These are phyloP conservation scores for Triplophysa dalaica DNA, from an alignment of 2,113 vertebrate genomes.

Conservation along the genomic window DNA sequence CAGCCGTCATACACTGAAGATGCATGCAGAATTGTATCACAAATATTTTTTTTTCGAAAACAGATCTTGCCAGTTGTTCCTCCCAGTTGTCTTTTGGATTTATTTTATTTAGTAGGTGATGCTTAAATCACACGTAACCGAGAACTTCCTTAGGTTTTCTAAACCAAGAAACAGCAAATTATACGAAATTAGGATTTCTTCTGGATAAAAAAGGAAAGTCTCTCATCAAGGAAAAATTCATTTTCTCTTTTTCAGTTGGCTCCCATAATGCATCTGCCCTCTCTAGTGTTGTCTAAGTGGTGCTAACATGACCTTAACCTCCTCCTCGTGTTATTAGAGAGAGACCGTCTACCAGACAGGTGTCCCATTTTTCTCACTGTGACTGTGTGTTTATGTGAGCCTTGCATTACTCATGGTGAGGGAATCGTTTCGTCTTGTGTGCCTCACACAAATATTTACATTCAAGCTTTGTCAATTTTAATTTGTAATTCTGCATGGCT, in stretches of 20 bases:
- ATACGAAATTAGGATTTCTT: too few relatives aligned
- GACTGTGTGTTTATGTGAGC: background rate
- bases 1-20: background rate
- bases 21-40: background rate
- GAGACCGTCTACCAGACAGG: conserved; percentile 15
- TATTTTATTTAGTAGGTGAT: too few relatives aligned
- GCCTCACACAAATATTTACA: conserved; percentile 28
- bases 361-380: conserved; percentile 15
- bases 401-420: background rate
- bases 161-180: too few relatives aligned
- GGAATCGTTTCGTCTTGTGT: conserved; percentile 8
- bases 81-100: too few relatives aligned
- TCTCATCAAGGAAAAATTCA: background rate
- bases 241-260: background rate
- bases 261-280: background rate
- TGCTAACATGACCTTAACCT: conserved; percentile 20
- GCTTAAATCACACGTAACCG: too few relatives aligned
- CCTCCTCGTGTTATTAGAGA: background rate
- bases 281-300: conserved; percentile 12
- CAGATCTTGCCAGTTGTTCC: too few relatives aligned
- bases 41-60: too few relatives aligned
- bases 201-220: too few relatives aligned
- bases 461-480: background rate
- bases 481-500: background rate
- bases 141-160: too few relatives aligned